Conservation (phyloP, 2,113 vertebrate genomes). For the Tretioscincus oriximinensis region DNA sequence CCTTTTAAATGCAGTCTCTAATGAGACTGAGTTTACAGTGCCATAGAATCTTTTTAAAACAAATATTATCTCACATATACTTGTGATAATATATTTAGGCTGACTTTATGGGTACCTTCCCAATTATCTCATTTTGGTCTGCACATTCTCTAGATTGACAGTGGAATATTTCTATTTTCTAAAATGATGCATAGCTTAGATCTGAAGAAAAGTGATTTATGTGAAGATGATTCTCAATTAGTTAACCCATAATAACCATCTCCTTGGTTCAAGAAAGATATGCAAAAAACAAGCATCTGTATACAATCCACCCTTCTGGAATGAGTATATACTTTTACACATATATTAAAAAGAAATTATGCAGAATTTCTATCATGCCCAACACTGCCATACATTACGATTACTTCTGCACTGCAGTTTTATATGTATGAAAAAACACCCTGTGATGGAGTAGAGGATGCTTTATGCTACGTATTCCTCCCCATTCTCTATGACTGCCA, state of each 20-base stretch:
- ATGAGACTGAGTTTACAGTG: slow-evolving; percentile 88
- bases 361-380: neutral
- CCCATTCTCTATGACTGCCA: too few species aligned
- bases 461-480: neutral
- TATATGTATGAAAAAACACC: neutral
- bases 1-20: slow-evolving; percentile 88
- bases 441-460: too few species aligned
- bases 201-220: slow-evolving; percentile 54
- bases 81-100: slow-evolving; percentile 84
- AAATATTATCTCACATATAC: slow-evolving; percentile 87
- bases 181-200: slow-evolving; percentile 62
- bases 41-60: slow-evolving; percentile 87
- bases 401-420: neutral
- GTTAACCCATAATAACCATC: slow-evolving; percentile 66
- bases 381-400: neutral
- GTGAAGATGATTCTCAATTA: slow-evolving; percentile 45
- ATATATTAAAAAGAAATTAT: neutral
- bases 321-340: neutral
- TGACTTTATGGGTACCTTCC: slow-evolving; percentile 82
- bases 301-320: neutral
- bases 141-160: slow-evolving; percentile 74
- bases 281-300: too few species aligned
- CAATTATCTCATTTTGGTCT: slow-evolving; percentile 83
- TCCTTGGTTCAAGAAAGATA: slow-evolving; percentile 4
- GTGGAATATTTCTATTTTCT: slow-evolving; percentile 73